Base-by-base conservation (phyloP, 2,888 invertebrate genomes). In the Spilosoma lubricipeda region DNA sequence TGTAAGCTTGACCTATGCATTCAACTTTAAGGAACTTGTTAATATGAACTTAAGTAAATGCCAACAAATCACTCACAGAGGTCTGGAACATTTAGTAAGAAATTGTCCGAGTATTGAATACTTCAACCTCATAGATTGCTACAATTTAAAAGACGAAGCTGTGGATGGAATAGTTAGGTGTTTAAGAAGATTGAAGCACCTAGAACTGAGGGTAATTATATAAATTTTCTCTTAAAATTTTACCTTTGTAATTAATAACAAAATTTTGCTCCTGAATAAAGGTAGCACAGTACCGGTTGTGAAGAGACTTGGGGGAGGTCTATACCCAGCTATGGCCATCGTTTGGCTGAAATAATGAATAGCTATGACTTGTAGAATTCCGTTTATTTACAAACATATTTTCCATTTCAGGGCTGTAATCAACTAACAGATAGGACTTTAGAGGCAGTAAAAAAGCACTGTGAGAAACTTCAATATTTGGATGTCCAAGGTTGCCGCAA, bases 71-170 rank as follows among this genome's bases (percentile, higher is more conserved):
- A 97, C 97, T 1, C 95, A 97, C 79, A 92, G 95, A 77, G 97
- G 97, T 63, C 95, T 98, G 80, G 95, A 96, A 79, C 92, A 96
- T 79, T 91, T 98, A 77, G 97, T 97, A 13, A 94, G 91, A 77
- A 97, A 97, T 86, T 97, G 97, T 89, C 97, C 97, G 45, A 97
- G 97, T 80, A 96, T 98, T 83, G 97, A 98, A 90, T 96, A 96
- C 80, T 90, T 98, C 15, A 96, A 97, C 87, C 91, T 98, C 30
- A 96, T 96, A 76, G 97, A 97, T 87, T 98, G 97, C 90, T 96
- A 96, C 81, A 97, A 97, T 85, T 96, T 97, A 64, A 97, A 97
- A 81, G 98, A 98, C 91, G 96, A 96, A 78, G 97, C 95, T 79
- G 89, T 95, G 5, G 87, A 87, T 79, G 90, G 90, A 83, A 92